A percentile compares a stretch with the other conserved stretches of the same genome.
Conservation (phyloP, 2,113 vertebrate genomes). For the Holacanthus passer region DNA sequence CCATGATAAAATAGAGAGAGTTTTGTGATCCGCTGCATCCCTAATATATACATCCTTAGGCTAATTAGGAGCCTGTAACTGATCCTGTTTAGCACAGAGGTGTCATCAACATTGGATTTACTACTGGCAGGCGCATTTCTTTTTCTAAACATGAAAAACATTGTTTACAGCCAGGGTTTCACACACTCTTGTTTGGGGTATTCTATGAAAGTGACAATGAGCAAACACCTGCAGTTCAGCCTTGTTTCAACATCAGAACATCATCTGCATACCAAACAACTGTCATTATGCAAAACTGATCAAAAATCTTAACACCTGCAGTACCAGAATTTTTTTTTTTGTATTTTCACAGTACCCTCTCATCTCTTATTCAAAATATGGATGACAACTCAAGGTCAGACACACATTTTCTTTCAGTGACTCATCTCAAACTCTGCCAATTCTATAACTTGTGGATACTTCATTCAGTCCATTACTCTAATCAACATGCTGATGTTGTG, state of each 20-base stretch:
- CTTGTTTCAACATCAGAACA: slow-evolving; percentile 35
- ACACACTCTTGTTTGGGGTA: slow-evolving; percentile 25
- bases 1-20: no score
- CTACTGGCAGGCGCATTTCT: background rate
- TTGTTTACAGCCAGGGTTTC: background rate
- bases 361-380: slow-evolving; percentile 19
- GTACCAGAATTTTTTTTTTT: background rate
- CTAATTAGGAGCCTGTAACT: slow-evolving; percentile 8
- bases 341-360: background rate
- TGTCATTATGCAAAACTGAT: slow-evolving; percentile 21
- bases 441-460: background rate
- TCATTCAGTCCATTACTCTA: background rate
- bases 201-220: slow-evolving; percentile 31
- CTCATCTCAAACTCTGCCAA: slow-evolving; percentile 1
- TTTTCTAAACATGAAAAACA: slow-evolving; percentile 32
- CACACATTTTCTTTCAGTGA: background rate
- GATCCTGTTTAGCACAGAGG: slow-evolving; percentile 15
- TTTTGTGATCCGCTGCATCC: no score
- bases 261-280: slow-evolving; percentile 43
- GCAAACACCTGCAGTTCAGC: slow-evolving; percentile 37
- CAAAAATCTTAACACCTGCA: slow-evolving; percentile 18
- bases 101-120: slow-evolving; percentile 23
- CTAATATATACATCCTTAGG: slow-evolving; percentile 26
- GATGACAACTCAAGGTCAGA: background rate
- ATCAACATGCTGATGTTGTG: slow-evolving; percentile 41